phyloP scores from a whole-genome alignment of 2,113 vertebrate genomes.

The Merops nubicus region DNA sequence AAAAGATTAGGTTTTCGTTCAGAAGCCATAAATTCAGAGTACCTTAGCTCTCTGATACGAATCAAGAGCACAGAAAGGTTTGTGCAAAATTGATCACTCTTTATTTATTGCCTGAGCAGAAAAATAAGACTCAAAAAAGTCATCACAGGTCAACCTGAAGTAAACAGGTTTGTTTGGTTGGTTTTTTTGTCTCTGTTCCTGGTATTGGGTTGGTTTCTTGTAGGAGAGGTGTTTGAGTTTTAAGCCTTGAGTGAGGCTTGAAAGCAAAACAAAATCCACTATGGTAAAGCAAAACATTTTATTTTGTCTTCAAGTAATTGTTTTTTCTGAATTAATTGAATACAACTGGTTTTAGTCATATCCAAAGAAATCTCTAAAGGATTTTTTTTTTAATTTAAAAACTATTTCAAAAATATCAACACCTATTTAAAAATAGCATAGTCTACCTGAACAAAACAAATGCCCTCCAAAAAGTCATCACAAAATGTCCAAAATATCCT shows the following conservation, averaged over 20 bases:
- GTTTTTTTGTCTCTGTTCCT: neutral
- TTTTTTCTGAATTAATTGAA: neutral
- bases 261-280: neutral
- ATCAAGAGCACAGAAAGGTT: neutral
- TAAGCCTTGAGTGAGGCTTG: neutral
- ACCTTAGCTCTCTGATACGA: neutral
- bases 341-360: neutral
- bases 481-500: neutral
- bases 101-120: neutral
- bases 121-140: neutral
- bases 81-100: neutral
- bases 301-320: neutral
- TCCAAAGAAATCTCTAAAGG: neutral
- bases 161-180: fast-evolving
- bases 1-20: neutral
- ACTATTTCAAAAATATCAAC: neutral
- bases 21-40: neutral
- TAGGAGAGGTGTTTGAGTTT: neutral
- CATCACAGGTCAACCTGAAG: neutral
- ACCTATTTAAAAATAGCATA: neutral
- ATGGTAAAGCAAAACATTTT: neutral
- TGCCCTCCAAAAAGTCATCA: neutral
- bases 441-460: neutral
- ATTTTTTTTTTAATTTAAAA: neutral
- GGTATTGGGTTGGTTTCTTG: fast-evolving